Evolutionary conservation across 2,797 vertebrate species (phyloP).

Genomic region (Platyrinchus mystaceus): DNA sequence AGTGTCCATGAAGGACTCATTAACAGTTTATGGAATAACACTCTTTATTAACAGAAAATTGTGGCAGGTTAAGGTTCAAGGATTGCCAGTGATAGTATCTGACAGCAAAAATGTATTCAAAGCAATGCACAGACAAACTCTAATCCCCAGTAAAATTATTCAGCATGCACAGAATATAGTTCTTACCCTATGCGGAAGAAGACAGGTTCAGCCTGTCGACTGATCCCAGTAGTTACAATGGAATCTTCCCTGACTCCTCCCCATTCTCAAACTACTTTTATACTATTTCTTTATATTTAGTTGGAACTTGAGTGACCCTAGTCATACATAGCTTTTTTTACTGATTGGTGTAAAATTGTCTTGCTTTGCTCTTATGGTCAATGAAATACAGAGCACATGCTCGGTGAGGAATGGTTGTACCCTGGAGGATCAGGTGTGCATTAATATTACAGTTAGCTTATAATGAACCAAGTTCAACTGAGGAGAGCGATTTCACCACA

Average conservation of each 20-base stretch:
- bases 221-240: neutral
- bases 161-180: neutral
- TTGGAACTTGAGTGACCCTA: neutral
- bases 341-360: neutral
- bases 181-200: accelerated
- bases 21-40: neutral
- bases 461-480: neutral
- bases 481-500: neutral
- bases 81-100: neutral
- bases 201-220: neutral
- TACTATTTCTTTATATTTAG: neutral
- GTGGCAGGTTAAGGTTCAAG: neutral
- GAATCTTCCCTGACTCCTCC: neutral
- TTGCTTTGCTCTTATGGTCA: neutral
- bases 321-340: neutral
- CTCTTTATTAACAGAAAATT: neutral
- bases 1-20: no score
- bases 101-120: neutral
- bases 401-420: neutral
- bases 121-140: neutral
- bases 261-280: neutral
- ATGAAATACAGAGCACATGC: neutral
- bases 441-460: neutral
- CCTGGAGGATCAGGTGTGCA: neutral
- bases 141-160: neutral